Percentiles rank a stretch among this genome's conserved stretches.
Evolutionary conservation across 2,113 vertebrate species (phyloP).

Genomic region (Seriola aureovittata): DNA sequence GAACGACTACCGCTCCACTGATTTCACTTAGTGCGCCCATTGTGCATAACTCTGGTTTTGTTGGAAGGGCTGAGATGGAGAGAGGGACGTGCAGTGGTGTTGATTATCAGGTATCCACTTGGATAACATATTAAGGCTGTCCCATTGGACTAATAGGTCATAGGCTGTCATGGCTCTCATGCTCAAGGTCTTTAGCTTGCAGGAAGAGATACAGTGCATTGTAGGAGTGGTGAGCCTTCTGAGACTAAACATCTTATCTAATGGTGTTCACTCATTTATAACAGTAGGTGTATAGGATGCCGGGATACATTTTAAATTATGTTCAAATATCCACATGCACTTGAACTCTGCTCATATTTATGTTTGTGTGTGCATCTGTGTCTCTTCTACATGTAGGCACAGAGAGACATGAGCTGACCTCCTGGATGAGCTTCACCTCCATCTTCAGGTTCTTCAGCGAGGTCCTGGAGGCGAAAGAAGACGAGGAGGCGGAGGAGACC

Average conservation of each 20-base stretch:
- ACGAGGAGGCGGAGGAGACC: conserved; percentile 84
- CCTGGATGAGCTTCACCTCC: conserved; percentile 95
- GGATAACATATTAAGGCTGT: conserved; percentile 75
- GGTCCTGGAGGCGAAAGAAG: conserved; percentile 87
- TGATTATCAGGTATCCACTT: conserved; percentile 79
- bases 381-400: conserved; percentile 86
- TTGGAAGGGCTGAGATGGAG: conserved; percentile 72
- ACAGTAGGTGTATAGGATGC: neutral
- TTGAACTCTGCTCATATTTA: neutral
- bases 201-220: conserved; percentile 28
- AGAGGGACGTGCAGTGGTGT: conserved; percentile 58
- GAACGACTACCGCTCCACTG: conserved; percentile 83
- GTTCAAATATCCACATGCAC: neutral
- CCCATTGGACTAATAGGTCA: conserved; percentile 74
- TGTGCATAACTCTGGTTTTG: conserved; percentile 78
- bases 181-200: conserved; percentile 36
- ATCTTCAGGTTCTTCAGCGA: conserved; percentile 93
- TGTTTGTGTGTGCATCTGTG: conserved; percentile 38
- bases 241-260: conserved; percentile 8
- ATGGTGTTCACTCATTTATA: conserved; percentile 9
- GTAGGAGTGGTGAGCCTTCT: conserved; percentile 12
- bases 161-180: conserved; percentile 76
- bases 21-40: conserved; percentile 81
- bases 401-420: conserved; percentile 95
- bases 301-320: conserved; percentile 14